Percentiles rank a stretch among this genome's conserved stretches.
phyloP scores from a whole-genome alignment of 2,888 invertebrate species.

The Spisula subtruncata region DNA sequence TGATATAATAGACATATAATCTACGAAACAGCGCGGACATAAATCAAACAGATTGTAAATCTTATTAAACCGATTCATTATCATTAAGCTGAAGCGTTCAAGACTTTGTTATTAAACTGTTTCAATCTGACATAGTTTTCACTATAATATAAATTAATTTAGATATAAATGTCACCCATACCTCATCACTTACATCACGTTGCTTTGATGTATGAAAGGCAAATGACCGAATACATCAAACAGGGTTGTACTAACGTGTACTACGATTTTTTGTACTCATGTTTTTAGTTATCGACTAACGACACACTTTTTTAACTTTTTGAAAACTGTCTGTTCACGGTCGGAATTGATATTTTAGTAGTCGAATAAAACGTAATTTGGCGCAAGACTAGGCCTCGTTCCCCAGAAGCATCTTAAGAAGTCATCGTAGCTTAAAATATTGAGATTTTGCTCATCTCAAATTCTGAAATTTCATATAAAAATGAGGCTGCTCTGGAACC shows the following conservation, averaged over 20 bases:
- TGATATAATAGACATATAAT: background rate
- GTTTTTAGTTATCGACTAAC: background rate
- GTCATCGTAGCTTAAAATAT: too few relatives aligned
- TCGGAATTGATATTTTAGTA: too few relatives aligned
- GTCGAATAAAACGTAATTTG: too few relatives aligned
- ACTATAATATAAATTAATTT: background rate
- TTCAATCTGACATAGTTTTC: background rate
- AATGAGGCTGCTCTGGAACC: too few relatives aligned
- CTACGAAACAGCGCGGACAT: background rate
- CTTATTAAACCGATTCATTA: background rate
- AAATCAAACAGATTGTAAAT: background rate
- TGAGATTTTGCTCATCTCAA: too few relatives aligned
- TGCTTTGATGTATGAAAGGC: background rate
- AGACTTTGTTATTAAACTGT: background rate
- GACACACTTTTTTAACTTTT: background rate
- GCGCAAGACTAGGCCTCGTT: too few relatives aligned
- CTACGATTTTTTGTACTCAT: background rate
- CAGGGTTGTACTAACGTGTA: background rate
- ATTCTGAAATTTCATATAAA: too few relatives aligned
- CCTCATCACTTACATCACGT: background rate
- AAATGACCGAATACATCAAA: background rate
- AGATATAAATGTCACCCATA: constrained; percentile 8
- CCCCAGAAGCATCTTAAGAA: too few relatives aligned
- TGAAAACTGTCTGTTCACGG: too few relatives aligned
- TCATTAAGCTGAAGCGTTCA: background rate